Evolutionary conservation across 2,888 invertebrate genomes (phyloP).

Genomic region (Opisthograptis luteolata): DNA sequence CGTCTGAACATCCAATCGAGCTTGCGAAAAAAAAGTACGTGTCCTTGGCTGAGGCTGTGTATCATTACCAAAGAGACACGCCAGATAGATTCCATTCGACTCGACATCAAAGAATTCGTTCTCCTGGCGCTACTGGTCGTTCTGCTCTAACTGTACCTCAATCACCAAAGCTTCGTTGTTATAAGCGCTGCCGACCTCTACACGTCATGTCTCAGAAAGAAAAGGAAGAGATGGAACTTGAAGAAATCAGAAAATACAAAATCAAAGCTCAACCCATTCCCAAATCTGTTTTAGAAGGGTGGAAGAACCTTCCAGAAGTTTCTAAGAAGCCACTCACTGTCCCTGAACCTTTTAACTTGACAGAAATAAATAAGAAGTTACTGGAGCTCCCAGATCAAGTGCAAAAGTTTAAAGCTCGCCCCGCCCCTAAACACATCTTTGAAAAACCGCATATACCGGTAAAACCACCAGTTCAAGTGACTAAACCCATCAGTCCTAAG

Average conservation of each 20-base stretch:
- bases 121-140: constrained; percentile 48
- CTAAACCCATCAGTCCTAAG: constrained; percentile 65
- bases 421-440: constrained; percentile 83
- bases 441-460: constrained; percentile 70
- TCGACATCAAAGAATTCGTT: constrained; percentile 55
- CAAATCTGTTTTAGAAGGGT: constrained; percentile 82
- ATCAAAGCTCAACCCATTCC: constrained; percentile 88
- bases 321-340: constrained; percentile 83
- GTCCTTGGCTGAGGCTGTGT: constrained; percentile 85
- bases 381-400: constrained; percentile 47
- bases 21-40: constrained; percentile 76
- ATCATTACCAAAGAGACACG: constrained; percentile 83
- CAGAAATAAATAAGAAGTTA: constrained; percentile 78
- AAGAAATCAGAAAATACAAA: constrained; percentile 87
- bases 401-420: constrained; percentile 84
- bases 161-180: constrained; percentile 82
- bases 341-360: constrained; percentile 87
- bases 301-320: constrained; percentile 75
- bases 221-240: constrained; percentile 85
- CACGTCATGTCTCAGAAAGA: constrained; percentile 84
- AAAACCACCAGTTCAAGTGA: constrained; percentile 56
- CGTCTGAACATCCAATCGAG: constrained; percentile 51
- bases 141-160: constrained; percentile 74
- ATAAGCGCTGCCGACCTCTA: constrained; percentile 79
- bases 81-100: constrained; percentile 82